phyloP scores from a whole-genome alignment of 2,888 invertebrate species.

The Matsumyia berberina region DNA sequence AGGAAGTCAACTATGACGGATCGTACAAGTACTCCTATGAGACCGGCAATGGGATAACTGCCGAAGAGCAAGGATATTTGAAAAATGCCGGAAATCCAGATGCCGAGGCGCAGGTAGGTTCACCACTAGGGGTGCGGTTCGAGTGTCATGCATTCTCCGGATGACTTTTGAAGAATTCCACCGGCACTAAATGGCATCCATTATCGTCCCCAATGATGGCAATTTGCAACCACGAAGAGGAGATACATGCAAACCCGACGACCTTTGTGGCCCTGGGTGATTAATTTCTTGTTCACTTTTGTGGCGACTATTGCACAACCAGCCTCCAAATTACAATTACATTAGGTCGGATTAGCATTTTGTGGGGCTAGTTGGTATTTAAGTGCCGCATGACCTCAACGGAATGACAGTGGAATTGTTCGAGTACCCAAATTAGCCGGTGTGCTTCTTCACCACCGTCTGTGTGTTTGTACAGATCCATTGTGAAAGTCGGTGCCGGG shows the following conservation, averaged over 20 bases:
- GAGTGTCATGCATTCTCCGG: not conserved
- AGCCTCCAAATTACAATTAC: slow-evolving; percentile 51
- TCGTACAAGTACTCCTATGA: slow-evolving; percentile 86
- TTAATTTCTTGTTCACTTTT: slow-evolving; percentile 37
- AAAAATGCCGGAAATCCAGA: slow-evolving; percentile 86
- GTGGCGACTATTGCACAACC: slow-evolving; percentile 50
- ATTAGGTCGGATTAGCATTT: slow-evolving; percentile 44
- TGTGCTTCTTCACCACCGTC: slow-evolving; percentile 1
- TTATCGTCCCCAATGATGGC: slow-evolving; percentile 34
- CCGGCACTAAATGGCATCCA: slow-evolving; percentile 21
- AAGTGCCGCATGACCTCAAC: slow-evolving; percentile 34
- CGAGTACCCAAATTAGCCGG: slow-evolving; percentile 33
- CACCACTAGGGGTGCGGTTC: slow-evolving; percentile 14
- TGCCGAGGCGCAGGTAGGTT: slow-evolving; percentile 85
- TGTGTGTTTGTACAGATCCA: not conserved
- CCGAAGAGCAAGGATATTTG: slow-evolving; percentile 86
- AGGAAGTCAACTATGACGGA: slow-evolving; percentile 89
- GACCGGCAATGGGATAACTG: slow-evolving; percentile 86
- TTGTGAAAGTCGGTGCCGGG: slow-evolving; percentile 38
- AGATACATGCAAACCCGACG: slow-evolving; percentile 26
- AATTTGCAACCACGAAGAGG: slow-evolving; percentile 13
- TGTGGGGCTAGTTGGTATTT: slow-evolving; percentile 57
- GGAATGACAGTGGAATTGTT: slow-evolving; percentile 33
- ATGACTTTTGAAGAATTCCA: slow-evolving; percentile 35
- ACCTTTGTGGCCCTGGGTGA: slow-evolving; percentile 53